These are phyloP conservation scores for Phaedon cochleariae DNA, from an alignment of 2,888 invertebrate genomes.

Conservation along the genomic window DNA sequence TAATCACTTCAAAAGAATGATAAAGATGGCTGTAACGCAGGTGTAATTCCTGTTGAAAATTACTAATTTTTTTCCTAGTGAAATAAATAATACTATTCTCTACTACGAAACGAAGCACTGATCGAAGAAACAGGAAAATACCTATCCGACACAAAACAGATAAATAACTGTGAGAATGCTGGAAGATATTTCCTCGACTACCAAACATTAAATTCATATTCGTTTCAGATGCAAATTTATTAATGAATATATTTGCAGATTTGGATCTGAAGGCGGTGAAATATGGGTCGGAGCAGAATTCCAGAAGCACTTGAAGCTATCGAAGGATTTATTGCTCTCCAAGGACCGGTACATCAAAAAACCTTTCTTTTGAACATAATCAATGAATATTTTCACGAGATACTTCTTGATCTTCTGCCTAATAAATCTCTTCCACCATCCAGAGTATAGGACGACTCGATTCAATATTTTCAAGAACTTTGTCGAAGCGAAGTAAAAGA, in stretches of 20 bases:
- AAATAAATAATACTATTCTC: no score
- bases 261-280: not conserved
- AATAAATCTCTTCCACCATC: not conserved
- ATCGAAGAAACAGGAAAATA: no score
- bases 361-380: not conserved
- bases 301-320: not conserved
- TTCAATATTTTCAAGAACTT: not conserved
- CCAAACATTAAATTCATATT: not conserved
- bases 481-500: no score
- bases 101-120: no score
- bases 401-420: not conserved
- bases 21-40: no score
- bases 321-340: not conserved
- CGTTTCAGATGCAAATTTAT: not conserved
- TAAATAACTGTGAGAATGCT: no score
- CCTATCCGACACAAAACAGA: no score
- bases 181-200: no score
- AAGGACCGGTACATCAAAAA: not conserved
- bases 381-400: not conserved
- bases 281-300: not conserved
- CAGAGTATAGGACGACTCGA: not conserved
- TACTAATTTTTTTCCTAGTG: no score
- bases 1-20: no score
- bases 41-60: no score
- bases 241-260: not conserved